Percentiles rank a stretch among this genome's conserved stretches.
Evolutionary conservation across 2,113 vertebrate genomes (phyloP).

Genomic region (Progne subis): DNA sequence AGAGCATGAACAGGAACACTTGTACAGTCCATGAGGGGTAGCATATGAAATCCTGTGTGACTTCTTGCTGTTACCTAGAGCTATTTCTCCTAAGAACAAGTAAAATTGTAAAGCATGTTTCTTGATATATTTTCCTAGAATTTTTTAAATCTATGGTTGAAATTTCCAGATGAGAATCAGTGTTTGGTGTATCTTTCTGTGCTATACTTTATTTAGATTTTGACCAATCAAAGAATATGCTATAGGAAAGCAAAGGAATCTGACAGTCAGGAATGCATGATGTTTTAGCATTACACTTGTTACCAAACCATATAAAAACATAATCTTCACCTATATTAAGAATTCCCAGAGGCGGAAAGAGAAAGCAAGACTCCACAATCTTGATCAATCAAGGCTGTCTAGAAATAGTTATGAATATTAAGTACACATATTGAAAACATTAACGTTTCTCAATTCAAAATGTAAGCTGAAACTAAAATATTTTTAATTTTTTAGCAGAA

Average conservation of each 20-base stretch:
- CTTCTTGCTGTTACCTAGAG: not conserved
- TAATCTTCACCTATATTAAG: not conserved
- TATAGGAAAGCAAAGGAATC: not conserved
- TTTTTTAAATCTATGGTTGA: not conserved
- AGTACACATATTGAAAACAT: not conserved
- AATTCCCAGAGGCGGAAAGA: not conserved
- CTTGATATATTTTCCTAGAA: not conserved
- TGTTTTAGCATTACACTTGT: not conserved
- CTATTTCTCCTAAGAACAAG: not conserved
- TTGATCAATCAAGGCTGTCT: not conserved
- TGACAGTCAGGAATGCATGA: not conserved
- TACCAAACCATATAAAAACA: not conserved
- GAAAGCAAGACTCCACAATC: not conserved
- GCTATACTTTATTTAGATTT: not conserved
- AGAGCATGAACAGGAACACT: not conserved
- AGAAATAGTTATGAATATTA: not conserved
- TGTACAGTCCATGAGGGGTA: not conserved
- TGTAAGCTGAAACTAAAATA: not conserved
- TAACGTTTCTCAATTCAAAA: not conserved
- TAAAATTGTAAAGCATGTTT: not conserved
- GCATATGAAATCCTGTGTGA: not conserved
- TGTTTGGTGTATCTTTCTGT: not conserved
- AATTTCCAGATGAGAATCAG: not conserved
- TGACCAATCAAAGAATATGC: not conserved
- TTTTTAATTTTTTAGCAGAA: not conserved